These are phyloP conservation scores for Typhlichthys eigenmanni DNA, from an alignment of 2,797 vertebrate genomes.

Conservation along the genomic window DNA sequence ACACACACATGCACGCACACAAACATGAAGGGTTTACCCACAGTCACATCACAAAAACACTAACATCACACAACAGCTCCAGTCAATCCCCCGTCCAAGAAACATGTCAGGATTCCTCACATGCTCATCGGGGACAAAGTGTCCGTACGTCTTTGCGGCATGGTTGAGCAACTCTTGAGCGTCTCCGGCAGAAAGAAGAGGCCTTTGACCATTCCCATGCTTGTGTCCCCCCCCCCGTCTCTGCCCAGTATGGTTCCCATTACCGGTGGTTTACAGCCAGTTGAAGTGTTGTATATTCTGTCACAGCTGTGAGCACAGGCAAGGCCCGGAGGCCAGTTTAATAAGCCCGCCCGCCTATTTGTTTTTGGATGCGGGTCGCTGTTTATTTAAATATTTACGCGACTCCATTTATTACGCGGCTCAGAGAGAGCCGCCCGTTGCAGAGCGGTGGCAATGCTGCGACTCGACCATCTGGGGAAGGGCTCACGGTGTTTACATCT, in stretches of 20 bases:
- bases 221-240: slow-evolving; percentile 26
- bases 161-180: slow-evolving; percentile 39
- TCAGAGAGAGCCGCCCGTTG: slow-evolving; percentile 8
- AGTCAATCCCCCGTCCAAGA: slow-evolving; percentile 17
- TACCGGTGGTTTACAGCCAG: slow-evolving; percentile 70
- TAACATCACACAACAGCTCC: slow-evolving; percentile 1
- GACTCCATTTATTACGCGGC: slow-evolving; percentile 53
- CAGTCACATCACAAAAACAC: not conserved
- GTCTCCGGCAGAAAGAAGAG: slow-evolving; percentile 28
- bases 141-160: slow-evolving; percentile 24
- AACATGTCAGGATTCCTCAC: slow-evolving; percentile 15
- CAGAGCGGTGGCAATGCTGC: not conserved
- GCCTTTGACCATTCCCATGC: slow-evolving; percentile 32
- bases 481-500: no score
- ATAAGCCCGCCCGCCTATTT: slow-evolving; percentile 63
- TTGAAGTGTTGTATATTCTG: slow-evolving; percentile 71
- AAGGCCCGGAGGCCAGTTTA: slow-evolving; percentile 43
- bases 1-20: not conserved
- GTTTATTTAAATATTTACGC: slow-evolving; percentile 75
- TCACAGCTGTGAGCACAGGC: slow-evolving; percentile 61
- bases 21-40: not conserved
- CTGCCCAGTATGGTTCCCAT: slow-evolving; percentile 67
- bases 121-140: slow-evolving; percentile 31
- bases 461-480: not conserved
- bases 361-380: slow-evolving; percentile 66